A percentile compares a stretch with the other conserved stretches of the same genome.
phyloP scores from a whole-genome alignment of 2,888 invertebrate species.

The Stenoptilia bipunctidactyla region DNA sequence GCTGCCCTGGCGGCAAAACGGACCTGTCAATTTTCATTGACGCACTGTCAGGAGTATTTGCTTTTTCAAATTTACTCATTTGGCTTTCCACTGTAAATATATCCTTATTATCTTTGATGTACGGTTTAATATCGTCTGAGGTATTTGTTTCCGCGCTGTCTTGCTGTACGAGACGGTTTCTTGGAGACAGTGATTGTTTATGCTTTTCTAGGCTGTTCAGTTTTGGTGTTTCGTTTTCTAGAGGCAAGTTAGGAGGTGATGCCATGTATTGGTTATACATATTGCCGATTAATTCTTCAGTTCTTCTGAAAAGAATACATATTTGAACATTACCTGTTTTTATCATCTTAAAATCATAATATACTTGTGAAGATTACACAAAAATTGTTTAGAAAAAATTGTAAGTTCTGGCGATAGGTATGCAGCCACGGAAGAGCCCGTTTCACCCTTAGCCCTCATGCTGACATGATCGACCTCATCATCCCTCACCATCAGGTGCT shows the following conservation, averaged over 20 bases:
- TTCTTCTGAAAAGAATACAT: constrained; percentile 47
- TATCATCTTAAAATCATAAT: too few relatives aligned
- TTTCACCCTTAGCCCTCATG: too few relatives aligned
- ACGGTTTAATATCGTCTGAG: constrained; percentile 52
- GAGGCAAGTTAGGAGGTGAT: constrained; percentile 43
- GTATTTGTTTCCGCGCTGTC: constrained; percentile 53
- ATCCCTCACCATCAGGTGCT: too few relatives aligned
- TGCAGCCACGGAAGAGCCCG: too few relatives aligned
- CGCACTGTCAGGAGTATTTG: too few relatives aligned
- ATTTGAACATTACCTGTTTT: too few relatives aligned
- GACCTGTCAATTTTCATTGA: neutral
- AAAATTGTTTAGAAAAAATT: too few relatives aligned
- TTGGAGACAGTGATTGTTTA: constrained; percentile 32
- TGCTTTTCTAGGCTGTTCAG: constrained; percentile 33
- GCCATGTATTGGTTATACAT: constrained; percentile 68
- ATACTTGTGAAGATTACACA: too few relatives aligned
- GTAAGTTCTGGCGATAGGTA: too few relatives aligned
- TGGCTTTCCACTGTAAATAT: constrained; percentile 51
- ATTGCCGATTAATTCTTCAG: constrained; percentile 73
- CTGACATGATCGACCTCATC: too few relatives aligned
- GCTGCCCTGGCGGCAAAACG: constrained; percentile 13
- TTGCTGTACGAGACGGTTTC: constrained; percentile 34
- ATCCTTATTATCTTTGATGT: constrained; percentile 31
- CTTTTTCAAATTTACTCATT: constrained; percentile 38
- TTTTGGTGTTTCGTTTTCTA: constrained; percentile 39